A percentile compares a stretch with the other conserved stretches of the same genome.
Evolutionary conservation across 2,113 vertebrate species (phyloP).

Genomic region (Aptenodytes patagonicus): DNA sequence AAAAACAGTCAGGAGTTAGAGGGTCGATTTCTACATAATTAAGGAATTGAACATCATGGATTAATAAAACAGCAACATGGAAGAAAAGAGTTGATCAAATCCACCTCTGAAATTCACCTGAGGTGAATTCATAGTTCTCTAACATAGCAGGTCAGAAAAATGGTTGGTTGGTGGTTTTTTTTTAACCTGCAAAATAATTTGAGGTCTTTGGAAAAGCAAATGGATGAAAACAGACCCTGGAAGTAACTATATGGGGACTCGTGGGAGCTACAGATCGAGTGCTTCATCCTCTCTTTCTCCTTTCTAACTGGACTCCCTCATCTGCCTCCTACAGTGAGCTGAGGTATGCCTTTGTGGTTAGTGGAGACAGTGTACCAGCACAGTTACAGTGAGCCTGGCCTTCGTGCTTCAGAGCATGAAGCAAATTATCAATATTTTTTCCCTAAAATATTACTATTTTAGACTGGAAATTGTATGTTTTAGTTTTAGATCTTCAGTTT

Average conservation of each 20-base stretch:
- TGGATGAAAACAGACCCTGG: neutral
- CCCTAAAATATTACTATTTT: neutral
- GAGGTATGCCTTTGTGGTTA: neutral
- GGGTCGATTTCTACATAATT: neutral
- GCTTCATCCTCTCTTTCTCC: neutral
- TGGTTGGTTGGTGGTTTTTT: rapidly evolving
- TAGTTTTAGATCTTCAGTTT: neutral
- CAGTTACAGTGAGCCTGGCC: neutral
- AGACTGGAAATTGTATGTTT: neutral
- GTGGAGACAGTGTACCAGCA: neutral
- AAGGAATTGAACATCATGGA: neutral
- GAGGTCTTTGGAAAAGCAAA: neutral
- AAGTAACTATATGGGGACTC: neutral
- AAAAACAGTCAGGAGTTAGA: slow-evolving; percentile 26
- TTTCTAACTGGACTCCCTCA: neutral
- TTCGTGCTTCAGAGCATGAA: neutral
- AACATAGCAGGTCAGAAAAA: neutral
- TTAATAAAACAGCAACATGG: neutral
- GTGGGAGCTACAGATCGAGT: neutral
- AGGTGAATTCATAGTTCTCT: neutral
- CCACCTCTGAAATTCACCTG: neutral
- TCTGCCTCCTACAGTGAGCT: neutral
- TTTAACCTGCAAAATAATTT: neutral
- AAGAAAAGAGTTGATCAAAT: neutral
- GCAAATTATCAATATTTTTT: neutral